Evolutionary conservation across 1,140 invertebrate genomes (phyloP), one percentile per base, ranked within the genome.

Genomic region (Pseudachorutes palmiensis): DNA sequence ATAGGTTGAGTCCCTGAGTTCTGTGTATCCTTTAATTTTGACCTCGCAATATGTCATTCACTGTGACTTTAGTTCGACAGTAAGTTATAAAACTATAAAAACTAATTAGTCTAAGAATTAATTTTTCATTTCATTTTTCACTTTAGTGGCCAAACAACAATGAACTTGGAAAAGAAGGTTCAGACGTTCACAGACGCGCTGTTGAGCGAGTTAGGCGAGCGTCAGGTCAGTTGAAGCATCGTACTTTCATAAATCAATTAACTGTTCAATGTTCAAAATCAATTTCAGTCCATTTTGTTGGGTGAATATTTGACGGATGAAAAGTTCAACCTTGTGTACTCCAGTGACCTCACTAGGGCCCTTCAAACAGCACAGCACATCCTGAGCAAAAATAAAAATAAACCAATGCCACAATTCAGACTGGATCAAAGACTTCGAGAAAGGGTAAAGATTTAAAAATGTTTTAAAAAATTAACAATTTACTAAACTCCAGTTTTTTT

Each of bases 341-440:
- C 26, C 19, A 71, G 70, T 66, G 70, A 71, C 31, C 48, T 71
- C 16, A 66, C 36, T 12, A 57, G 70, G 64, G 68, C 66, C 33
- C 70, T 68, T 55, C 63, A 71, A 28, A 71, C 70, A 59, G 68
- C 70, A 0, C 22, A 68, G 12, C 14, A 71, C 41, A 69, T 71
- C 9, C 51, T 71, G 9, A 41, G 36, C 36, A 64, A 66, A 61
- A 41, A 69, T 19, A 41, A 19, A 22, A 31, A 33, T 22, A 29
- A 71, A 3, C 12, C 31, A 0, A 59, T 62, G 30, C 66, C 70
- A 0, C 59, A 69, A 2, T 32, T 71, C 31, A 16, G 30, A 26
- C 31, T 71, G 0, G 63, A 65, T 9, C 16, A 61, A n/a, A 22
- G 62, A n/a, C 33, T 71, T 5, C 31, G 70, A 14, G 70, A 71